These are phyloP conservation scores for Automeris io DNA, from an alignment of 2,888 invertebrate genomes.

Conservation along the genomic window DNA sequence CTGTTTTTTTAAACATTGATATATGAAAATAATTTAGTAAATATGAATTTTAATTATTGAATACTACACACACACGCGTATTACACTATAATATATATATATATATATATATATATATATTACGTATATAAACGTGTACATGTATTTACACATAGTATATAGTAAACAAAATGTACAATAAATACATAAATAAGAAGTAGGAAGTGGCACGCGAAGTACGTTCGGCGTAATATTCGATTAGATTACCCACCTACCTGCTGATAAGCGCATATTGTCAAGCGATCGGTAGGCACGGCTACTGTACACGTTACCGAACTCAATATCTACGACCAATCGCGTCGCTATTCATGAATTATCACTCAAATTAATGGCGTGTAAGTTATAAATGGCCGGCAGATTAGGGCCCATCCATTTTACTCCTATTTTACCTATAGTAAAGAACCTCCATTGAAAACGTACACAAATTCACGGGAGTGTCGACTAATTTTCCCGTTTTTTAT, in stretches of 20 bases:
- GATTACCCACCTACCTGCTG: slow-evolving; percentile 31
- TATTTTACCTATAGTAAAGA: slow-evolving; percentile 75
- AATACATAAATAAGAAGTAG: slow-evolving; percentile 13
- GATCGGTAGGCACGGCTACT: slow-evolving; percentile 34
- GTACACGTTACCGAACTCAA: slow-evolving; percentile 38
- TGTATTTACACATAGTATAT: too few relatives aligned
- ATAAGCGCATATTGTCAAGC: slow-evolving; percentile 31
- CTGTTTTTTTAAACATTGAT: too few relatives aligned
- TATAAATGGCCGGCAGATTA: slow-evolving; percentile 75
- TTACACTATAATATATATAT: too few relatives aligned
- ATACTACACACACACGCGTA: too few relatives aligned
- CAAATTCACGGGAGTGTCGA: slow-evolving; percentile 72
- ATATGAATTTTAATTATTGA: too few relatives aligned
- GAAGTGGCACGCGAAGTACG: slow-evolving; percentile 17
- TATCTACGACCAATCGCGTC: slow-evolving; percentile 65
- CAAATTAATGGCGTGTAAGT: slow-evolving; percentile 77
- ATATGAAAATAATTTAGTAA: too few relatives aligned
- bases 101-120: too few relatives aligned
- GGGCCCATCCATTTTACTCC: slow-evolving; percentile 72
- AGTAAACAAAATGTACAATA: too few relatives aligned
- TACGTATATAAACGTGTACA: too few relatives aligned
- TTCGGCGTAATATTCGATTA: slow-evolving; percentile 35
- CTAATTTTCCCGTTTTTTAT: slow-evolving; percentile 59
- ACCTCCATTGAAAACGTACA: slow-evolving; percentile 76
- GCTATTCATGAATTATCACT: slow-evolving; percentile 69